Conservation (phyloP, 2,113 vertebrate genomes). For the Sardina pilchardus region DNA sequence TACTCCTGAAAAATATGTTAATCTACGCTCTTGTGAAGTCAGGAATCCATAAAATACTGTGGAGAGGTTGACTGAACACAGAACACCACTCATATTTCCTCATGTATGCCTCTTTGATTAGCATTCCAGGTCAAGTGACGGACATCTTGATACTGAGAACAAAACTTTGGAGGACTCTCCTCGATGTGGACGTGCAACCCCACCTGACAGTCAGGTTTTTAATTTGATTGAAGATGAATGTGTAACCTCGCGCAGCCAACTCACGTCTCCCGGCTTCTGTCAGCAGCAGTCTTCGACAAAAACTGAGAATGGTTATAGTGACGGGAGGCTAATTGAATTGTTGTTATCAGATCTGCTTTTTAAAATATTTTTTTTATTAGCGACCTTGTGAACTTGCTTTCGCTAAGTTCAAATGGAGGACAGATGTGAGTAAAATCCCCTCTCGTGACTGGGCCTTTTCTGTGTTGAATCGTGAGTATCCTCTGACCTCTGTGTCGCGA, state of each 20-base stretch:
- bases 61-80: constrained; percentile 46
- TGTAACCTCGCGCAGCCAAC: background rate
- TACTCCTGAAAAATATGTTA: constrained; percentile 33
- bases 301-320: background rate
- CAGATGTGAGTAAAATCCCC: constrained; percentile 31
- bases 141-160: constrained; percentile 28
- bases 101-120: constrained; percentile 36
- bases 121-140: constrained; percentile 30
- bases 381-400: background rate
- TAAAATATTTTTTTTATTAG: background rate
- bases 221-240: constrained; percentile 29
- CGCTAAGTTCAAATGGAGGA: constrained; percentile 1
- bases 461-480: constrained; percentile 26
- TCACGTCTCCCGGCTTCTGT: background rate
- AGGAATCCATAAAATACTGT: constrained; percentile 60
- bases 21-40: constrained; percentile 57
- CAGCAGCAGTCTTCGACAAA: background rate
- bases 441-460: constrained; percentile 46
- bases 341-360: background rate
- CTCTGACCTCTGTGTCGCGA: constrained; percentile 18
- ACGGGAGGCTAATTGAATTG: background rate
- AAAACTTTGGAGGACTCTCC: constrained; percentile 39
- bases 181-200: constrained; percentile 32
- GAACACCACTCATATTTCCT: constrained; percentile 30
- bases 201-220: constrained; percentile 29